Percentiles rank a stretch among this genome's conserved stretches.
Evolutionary conservation across 2,888 invertebrate species (phyloP).

Genomic region (Hypolimnas misippus): DNA sequence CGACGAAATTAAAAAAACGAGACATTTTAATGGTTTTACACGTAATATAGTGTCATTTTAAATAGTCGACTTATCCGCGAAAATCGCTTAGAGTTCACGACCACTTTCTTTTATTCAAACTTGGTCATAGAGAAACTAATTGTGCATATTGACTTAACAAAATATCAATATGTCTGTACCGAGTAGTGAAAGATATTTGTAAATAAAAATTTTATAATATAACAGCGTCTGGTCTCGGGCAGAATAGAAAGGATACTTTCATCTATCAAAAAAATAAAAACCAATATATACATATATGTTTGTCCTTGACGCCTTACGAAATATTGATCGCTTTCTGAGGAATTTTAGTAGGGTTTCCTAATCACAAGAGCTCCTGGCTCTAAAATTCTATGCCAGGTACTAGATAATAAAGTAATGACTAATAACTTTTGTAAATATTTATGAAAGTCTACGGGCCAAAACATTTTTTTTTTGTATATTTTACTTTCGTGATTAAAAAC

Average conservation of each 20-base stretch:
- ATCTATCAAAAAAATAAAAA: too few relatives aligned
- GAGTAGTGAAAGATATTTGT: slow-evolving; percentile 11
- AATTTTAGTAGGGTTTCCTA: too few relatives aligned
- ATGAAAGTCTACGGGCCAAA: too few relatives aligned
- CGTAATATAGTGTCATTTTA: slow-evolving; percentile 12
- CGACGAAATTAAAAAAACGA: slow-evolving; percentile 27
- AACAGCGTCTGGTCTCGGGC: background rate
- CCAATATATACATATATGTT: too few relatives aligned
- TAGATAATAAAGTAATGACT: too few relatives aligned
- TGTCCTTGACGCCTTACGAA: too few relatives aligned
- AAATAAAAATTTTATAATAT: background rate
- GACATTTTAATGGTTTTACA: background rate
- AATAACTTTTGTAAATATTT: too few relatives aligned
- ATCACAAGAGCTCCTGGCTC: too few relatives aligned
- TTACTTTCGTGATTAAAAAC: too few relatives aligned
- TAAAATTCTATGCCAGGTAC: too few relatives aligned
- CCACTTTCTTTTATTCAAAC: slow-evolving; percentile 51
- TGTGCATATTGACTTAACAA: slow-evolving; percentile 39
- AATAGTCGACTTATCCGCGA: slow-evolving; percentile 43
- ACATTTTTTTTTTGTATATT: too few relatives aligned
- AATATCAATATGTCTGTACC: slow-evolving; percentile 31
- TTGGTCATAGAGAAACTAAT: slow-evolving; percentile 49
- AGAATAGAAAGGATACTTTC: background rate
- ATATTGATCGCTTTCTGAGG: too few relatives aligned
- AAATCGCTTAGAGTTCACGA: slow-evolving; percentile 43